Evolutionary conservation across 2,113 vertebrate species (phyloP).

Genomic region (Petaurus breviceps): DNA sequence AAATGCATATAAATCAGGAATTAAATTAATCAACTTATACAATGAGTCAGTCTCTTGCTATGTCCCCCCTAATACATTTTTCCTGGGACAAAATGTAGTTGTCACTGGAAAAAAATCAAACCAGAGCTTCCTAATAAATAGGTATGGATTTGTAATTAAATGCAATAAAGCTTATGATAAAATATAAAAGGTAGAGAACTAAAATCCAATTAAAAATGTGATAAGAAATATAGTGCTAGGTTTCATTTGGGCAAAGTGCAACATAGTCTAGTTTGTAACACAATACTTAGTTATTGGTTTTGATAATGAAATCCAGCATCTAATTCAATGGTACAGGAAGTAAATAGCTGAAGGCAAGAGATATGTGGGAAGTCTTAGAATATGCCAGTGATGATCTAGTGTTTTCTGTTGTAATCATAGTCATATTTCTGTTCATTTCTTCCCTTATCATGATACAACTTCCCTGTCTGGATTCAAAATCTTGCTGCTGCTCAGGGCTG

Average conservation of each 20-base stretch:
- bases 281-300: conserved; percentile 53
- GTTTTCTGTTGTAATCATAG: conserved; percentile 21
- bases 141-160: conserved; percentile 85
- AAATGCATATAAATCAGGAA: conserved; percentile 78
- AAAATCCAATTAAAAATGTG: conserved; percentile 84
- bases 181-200: conserved; percentile 75
- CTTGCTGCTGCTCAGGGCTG: neutral
- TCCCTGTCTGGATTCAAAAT: neutral
- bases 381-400: conserved; percentile 15
- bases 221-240: conserved; percentile 74
- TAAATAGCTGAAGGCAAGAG: conserved; percentile 26
- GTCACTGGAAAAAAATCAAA: conserved; percentile 84
- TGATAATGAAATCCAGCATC: conserved; percentile 59
- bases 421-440: neutral
- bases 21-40: conserved; percentile 84
- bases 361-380: conserved; percentile 4
- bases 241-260: conserved; percentile 44
- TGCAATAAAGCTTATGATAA: conserved; percentile 76
- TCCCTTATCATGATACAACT: neutral
- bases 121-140: conserved; percentile 82
- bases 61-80: conserved; percentile 82
- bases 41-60: conserved; percentile 78
- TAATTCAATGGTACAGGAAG: neutral
- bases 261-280: conserved; percentile 48
- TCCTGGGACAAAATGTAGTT: conserved; percentile 84